Percentiles rank a stretch among this genome's conserved stretches.
phyloP scores from a whole-genome alignment of 2,113 vertebrate genomes.

The Phalacrocorax pelagicus region DNA sequence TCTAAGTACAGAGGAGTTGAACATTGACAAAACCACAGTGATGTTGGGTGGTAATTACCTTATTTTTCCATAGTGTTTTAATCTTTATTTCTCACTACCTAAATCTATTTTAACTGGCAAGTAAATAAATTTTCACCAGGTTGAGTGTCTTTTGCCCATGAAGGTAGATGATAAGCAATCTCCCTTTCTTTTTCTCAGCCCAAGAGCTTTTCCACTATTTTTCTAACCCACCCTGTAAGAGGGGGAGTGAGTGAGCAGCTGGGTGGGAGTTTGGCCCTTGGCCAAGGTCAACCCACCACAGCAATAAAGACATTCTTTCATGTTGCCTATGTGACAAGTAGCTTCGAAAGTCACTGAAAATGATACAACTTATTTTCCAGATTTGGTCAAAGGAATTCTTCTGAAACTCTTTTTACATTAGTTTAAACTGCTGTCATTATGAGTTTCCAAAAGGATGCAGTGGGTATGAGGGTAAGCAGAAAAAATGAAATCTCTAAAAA shows the following conservation, averaged over 20 bases:
- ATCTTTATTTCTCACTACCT: background rate
- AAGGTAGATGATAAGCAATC: background rate
- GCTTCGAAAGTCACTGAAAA: background rate
- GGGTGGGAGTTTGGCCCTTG: background rate
- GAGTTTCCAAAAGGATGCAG: background rate
- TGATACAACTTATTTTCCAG: background rate
- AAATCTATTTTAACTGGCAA: background rate
- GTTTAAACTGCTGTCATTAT: background rate
- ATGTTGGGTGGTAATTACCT: background rate
- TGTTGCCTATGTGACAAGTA: background rate
- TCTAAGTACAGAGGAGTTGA: background rate
- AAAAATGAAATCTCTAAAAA: conserved; percentile 8
- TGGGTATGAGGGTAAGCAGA: background rate
- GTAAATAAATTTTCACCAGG: background rate
- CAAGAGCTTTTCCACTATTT: background rate
- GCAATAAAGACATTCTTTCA: background rate
- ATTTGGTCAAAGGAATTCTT: background rate
- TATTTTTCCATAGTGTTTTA: background rate
- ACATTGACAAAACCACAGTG: background rate
- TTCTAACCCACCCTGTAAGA: background rate
- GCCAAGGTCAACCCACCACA: background rate
- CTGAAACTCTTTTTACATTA: background rate
- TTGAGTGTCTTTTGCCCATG: background rate
- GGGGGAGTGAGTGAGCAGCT: background rate
- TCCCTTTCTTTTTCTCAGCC: background rate